phyloP scores from a whole-genome alignment of 2,113 vertebrate species.

The Stigmatopora nigra region DNA sequence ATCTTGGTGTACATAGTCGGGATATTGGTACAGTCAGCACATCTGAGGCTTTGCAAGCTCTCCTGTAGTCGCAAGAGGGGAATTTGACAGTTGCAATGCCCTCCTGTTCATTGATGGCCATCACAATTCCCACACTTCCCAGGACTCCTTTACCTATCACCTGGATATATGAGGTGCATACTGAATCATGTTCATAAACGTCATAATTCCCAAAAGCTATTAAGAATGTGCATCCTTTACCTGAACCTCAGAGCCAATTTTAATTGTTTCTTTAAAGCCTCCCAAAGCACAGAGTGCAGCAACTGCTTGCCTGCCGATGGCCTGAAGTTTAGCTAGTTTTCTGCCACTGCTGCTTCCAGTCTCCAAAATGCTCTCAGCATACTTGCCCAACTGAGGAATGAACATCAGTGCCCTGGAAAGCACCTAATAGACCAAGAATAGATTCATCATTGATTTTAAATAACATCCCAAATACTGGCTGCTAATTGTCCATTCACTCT shows the following conservation, averaged over 20 bases:
- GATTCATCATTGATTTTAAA: not conserved
- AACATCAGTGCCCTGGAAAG: slow-evolving; percentile 94
- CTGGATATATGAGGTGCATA: slow-evolving; percentile 52
- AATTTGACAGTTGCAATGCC: slow-evolving; percentile 96
- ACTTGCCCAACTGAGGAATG: slow-evolving; percentile 92
- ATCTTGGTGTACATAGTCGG: slow-evolving; percentile 91
- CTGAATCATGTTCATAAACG: not conserved
- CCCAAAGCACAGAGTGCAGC: slow-evolving; percentile 94
- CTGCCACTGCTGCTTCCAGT: slow-evolving; percentile 88
- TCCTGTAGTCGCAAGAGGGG: slow-evolving; percentile 84
- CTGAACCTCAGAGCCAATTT: slow-evolving; percentile 98
- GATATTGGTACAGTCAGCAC: slow-evolving; percentile 90
- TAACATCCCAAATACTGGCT: not conserved
- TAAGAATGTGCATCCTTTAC: slow-evolving; percentile 48
- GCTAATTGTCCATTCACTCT: not conserved
- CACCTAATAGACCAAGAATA: slow-evolving; percentile 68
- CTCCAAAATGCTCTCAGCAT: slow-evolving; percentile 93
- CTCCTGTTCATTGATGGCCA: slow-evolving; percentile 97
- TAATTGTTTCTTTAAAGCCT: slow-evolving; percentile 97
- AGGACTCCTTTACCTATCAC: slow-evolving; percentile 92
- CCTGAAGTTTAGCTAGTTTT: slow-evolving; percentile 90
- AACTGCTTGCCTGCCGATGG: slow-evolving; percentile 90
- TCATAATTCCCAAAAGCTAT: not conserved
- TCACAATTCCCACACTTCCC: slow-evolving; percentile 88
- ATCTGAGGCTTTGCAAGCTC: slow-evolving; percentile 90